Percentiles rank a stretch among this genome's conserved stretches.
Evolutionary conservation across 2,888 invertebrate species (phyloP).

Genomic region (Chironomus riparius): DNA sequence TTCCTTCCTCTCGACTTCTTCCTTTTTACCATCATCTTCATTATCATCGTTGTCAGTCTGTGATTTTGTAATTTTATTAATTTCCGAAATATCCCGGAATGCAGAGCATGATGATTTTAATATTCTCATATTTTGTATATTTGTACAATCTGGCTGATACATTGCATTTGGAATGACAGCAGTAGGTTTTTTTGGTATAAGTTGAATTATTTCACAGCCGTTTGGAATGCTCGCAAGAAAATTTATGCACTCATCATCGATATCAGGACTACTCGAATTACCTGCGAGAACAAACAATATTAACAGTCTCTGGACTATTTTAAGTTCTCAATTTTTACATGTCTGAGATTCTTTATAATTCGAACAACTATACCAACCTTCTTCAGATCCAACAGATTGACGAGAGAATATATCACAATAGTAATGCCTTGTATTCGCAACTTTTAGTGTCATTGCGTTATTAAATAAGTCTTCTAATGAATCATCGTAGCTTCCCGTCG

Average conservation of each 20-base stretch:
- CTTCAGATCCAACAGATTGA: conserved; percentile 14
- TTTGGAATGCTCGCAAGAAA: conserved; percentile 14
- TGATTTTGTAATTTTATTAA: not conserved
- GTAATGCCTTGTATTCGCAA: not conserved
- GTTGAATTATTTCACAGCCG: conserved; percentile 23
- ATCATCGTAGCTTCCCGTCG: not conserved
- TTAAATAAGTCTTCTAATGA: conserved; percentile 15
- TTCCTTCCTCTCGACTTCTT: not conserved
- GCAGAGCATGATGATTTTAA: conserved; percentile 22
- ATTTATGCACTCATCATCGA: conserved; percentile 18
- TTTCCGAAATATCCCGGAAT: conserved; percentile 17
- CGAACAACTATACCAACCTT: no score
- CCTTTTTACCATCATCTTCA: not conserved
- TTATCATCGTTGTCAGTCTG: not conserved
- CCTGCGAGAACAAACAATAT: no score
- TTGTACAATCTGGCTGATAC: conserved; percentile 24
- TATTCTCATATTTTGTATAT: not conserved
- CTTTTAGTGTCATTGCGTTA: not conserved
- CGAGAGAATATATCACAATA: conserved; percentile 25
- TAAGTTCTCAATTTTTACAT: no score
- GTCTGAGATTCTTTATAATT: no score
- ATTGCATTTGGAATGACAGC: not conserved
- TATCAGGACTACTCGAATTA: not conserved
- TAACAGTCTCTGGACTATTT: no score
- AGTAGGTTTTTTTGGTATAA: conserved; percentile 21